These are phyloP conservation scores for Ptychodera flava DNA, from an alignment of 35 echinoderm and acorn worm species.

Conservation along the genomic window DNA sequence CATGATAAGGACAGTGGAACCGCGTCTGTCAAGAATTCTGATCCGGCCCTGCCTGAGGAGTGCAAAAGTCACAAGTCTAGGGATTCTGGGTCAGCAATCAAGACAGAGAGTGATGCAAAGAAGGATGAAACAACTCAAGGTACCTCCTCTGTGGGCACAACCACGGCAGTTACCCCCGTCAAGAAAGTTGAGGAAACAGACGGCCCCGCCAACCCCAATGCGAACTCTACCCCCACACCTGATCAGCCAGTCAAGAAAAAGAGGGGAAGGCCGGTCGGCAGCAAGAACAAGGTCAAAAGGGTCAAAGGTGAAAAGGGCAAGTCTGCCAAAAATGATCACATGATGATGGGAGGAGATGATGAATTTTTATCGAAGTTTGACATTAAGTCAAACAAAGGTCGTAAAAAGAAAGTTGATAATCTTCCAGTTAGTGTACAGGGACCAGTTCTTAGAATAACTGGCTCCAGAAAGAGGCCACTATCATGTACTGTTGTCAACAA, in stretches of 20 bases:
- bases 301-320: not conserved
- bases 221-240: not conserved
- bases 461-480: not conserved
- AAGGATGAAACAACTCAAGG: not conserved
- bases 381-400: not conserved
- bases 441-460: not conserved
- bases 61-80: not conserved
- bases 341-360: not conserved
- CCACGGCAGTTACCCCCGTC: not conserved
- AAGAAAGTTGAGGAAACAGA: not conserved
- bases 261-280: slow-evolving; percentile 12
- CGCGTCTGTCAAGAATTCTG: not conserved
- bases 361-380: no score
- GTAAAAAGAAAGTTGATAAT: not conserved
- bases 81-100: not conserved
- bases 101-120: not conserved
- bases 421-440: not conserved
- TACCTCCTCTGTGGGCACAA: not conserved
- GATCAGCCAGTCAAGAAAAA: not conserved
- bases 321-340: not conserved
- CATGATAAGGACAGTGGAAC: not conserved
- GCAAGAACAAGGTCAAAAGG: slow-evolving; percentile 9
- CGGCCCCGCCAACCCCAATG: not conserved
- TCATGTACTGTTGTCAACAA: slow-evolving; percentile 11
- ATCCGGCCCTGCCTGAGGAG: not conserved